A percentile compares a stretch with the other conserved stretches of the same genome.
Conservation (phyloP, 2,113 vertebrate genomes). For the Pachyramphus minor region DNA sequence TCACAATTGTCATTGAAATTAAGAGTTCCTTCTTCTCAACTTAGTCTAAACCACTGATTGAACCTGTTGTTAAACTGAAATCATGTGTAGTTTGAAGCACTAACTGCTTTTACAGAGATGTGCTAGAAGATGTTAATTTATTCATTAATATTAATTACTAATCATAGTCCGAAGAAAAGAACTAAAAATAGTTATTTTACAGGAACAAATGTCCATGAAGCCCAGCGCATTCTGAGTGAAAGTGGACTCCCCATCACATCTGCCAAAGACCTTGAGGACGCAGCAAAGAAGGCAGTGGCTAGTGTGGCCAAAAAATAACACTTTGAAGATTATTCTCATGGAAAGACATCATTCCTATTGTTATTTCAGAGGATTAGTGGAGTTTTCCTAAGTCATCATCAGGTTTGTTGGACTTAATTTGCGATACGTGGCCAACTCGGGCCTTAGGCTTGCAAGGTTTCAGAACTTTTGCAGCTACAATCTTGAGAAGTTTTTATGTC, state of each 20-base stretch:
- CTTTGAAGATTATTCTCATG: background rate
- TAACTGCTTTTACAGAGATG: background rate
- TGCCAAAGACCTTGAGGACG: conserved; percentile 89
- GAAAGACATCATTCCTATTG: background rate
- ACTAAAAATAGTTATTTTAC: background rate
- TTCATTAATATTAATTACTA: background rate
- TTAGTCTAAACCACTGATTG: background rate
- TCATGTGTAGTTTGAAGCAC: background rate
- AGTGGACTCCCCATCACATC: conserved; percentile 91
- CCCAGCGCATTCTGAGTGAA: conserved; percentile 86
- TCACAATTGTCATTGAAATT: background rate
- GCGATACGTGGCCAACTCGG: accelerated
- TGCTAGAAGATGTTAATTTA: background rate
- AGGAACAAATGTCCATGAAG: conserved; percentile 96
- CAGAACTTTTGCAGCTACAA: background rate
- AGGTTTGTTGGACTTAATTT: background rate
- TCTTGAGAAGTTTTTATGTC: background rate
- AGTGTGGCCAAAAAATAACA: conserved; percentile 82
- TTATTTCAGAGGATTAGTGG: background rate
- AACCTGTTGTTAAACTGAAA: background rate
- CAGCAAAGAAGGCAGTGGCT: conserved; percentile 91
- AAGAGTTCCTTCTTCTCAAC: background rate
- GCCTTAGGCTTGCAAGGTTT: background rate
- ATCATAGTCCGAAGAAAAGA: too few relatives aligned
- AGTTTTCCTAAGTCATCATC: background rate